These are phyloP conservation scores for Perodicticus potto DNA, from an alignment of 2,797 vertebrate genomes.

Conservation along the genomic window DNA sequence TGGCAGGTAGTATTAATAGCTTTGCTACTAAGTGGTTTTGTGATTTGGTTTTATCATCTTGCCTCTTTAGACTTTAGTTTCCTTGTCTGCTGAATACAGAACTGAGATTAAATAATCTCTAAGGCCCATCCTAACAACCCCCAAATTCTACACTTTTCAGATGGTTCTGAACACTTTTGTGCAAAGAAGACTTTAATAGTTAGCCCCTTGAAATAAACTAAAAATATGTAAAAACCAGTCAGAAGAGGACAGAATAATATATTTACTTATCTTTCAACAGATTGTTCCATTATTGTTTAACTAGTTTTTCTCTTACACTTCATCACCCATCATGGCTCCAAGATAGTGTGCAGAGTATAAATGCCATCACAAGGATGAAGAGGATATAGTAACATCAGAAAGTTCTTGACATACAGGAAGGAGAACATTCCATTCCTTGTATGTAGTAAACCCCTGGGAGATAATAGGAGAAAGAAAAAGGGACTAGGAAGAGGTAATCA, in stretches of 20 bases:
- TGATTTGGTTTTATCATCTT: constrained; percentile 42
- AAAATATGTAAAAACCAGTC: constrained; percentile 64
- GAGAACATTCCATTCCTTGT: neutral
- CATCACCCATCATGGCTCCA: neutral
- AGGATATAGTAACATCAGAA: neutral
- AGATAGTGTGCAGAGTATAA: constrained; percentile 34
- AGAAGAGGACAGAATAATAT: constrained; percentile 17
- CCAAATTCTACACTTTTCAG: constrained; percentile 47
- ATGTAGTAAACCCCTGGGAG: neutral
- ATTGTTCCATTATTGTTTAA: constrained; percentile 57
- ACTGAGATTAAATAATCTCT: constrained; percentile 64
- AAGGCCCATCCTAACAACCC: constrained; percentile 47
- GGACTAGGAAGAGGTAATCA: constrained; percentile 1
- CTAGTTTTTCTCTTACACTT: constrained; percentile 44
- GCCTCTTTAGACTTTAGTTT: constrained; percentile 64
- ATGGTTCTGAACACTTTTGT: constrained; percentile 57
- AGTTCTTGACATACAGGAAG: neutral
- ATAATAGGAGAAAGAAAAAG: neutral
- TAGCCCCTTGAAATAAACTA: constrained; percentile 52
- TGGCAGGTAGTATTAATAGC: neutral
- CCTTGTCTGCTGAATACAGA: constrained; percentile 47
- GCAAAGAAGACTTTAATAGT: constrained; percentile 55
- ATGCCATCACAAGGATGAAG: constrained; percentile 23
- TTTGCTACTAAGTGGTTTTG: constrained; percentile 15
- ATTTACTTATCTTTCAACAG: constrained; percentile 48